phyloP scores from a whole-genome alignment of 2,888 invertebrate genomes.

The Acleris holmiana region DNA sequence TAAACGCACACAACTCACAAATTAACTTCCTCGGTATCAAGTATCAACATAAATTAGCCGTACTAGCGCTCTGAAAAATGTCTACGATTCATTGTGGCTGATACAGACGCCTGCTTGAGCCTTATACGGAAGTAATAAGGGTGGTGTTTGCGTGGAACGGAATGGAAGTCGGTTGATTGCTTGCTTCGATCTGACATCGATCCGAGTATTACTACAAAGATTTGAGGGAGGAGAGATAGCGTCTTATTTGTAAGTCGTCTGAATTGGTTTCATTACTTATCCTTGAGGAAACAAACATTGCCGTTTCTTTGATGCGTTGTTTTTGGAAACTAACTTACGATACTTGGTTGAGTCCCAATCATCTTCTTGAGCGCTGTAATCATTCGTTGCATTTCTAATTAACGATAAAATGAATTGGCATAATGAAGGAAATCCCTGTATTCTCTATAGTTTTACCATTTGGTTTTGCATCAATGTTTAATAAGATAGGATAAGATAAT shows the following conservation, averaged over 20 bases:
- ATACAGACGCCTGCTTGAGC: background rate
- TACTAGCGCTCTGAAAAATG: constrained; percentile 37
- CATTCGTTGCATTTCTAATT: too few species aligned
- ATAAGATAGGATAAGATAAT: too few species aligned
- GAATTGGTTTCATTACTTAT: background rate
- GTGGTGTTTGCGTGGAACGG: constrained; percentile 11
- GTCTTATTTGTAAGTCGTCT: background rate
- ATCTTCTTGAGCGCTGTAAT: too few species aligned
- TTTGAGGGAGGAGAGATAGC: constrained; percentile 17
- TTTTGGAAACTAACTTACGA: too few species aligned
- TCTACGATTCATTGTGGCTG: constrained; percentile 34
- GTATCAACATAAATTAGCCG: constrained; percentile 41
- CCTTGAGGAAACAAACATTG: too few species aligned
- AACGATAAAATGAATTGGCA: too few species aligned
- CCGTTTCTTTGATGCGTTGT: too few species aligned
- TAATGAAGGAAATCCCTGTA: too few species aligned
- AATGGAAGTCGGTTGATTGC: constrained; percentile 61
- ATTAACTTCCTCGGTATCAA: constrained; percentile 39
- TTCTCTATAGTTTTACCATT: too few species aligned
- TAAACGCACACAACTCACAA: constrained; percentile 22
- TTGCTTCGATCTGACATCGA: constrained; percentile 75
- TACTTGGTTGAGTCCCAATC: too few species aligned
- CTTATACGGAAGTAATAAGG: constrained; percentile 21
- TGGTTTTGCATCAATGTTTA: too few species aligned
- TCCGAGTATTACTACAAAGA: constrained; percentile 51